Conservation (phyloP, 1,140 invertebrate genomes). For the Drosophila funebris region DNA sequence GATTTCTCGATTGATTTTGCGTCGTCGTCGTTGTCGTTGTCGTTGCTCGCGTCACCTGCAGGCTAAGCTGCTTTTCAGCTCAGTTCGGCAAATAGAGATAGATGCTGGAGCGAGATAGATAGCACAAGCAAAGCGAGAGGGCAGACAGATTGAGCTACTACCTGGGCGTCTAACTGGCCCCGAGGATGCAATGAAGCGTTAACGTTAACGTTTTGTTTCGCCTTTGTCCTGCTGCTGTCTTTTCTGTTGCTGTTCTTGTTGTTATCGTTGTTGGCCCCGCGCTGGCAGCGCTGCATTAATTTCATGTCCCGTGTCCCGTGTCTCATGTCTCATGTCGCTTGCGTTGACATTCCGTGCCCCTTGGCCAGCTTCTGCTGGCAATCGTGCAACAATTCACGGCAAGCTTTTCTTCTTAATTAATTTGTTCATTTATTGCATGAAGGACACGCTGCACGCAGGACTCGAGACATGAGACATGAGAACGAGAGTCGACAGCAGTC, state of each 20-base stretch:
- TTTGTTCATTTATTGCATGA: conserved; percentile 75
- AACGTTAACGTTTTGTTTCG: conserved; percentile 58
- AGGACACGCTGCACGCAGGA: conserved; percentile 7
- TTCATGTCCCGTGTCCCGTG: conserved; percentile 53
- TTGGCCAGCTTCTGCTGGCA: conserved; percentile 26
- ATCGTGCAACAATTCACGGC: conserved; percentile 76
- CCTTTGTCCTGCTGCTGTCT: conserved; percentile 27
- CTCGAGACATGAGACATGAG: not conserved
- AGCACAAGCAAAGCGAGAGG: not conserved
- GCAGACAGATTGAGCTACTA: conserved; percentile 22
- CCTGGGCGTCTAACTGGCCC: conserved; percentile 7
- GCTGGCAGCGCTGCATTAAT: conserved; percentile 62
- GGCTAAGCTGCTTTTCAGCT: conserved; percentile 73
- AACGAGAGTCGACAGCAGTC: not conserved
- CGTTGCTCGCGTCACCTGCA: conserved; percentile 68
- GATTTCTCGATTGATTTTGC: conserved; percentile 77
- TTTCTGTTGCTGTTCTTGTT: not conserved
- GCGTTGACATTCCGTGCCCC: conserved; percentile 32
- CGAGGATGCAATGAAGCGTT: conserved; percentile 67
- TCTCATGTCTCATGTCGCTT: conserved; percentile 41
- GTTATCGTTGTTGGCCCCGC: conserved; percentile 6
- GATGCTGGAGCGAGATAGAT: not conserved
- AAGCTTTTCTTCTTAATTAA: conserved; percentile 72
- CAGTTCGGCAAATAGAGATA: conserved; percentile 35
- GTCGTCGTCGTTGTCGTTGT: conserved; percentile 18